Evolutionary conservation across 2,113 vertebrate species (phyloP).

Genomic region (Neodontobutis hainanensis): DNA sequence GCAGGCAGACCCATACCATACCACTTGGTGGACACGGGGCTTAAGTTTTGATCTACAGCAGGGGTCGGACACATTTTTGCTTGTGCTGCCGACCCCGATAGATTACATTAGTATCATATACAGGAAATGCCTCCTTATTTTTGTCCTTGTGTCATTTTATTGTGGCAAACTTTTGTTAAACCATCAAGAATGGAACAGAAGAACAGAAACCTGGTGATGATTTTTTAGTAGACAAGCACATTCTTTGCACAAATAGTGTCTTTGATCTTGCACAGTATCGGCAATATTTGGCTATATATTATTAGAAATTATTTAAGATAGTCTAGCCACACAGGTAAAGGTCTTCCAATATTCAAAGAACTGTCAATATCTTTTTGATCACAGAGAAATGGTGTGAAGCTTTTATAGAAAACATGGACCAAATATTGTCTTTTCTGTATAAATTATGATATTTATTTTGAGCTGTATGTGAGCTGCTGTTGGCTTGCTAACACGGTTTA

Average conservation of each 20-base stretch:
- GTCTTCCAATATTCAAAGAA: constrained; percentile 74
- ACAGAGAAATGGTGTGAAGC: constrained; percentile 49
- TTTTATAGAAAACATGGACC: constrained; percentile 65
- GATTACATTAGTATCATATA: constrained; percentile 39
- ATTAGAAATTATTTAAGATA: constrained; percentile 54
- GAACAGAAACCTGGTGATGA: constrained; percentile 36
- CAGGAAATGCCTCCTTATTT: constrained; percentile 62
- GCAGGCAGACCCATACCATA: neutral
- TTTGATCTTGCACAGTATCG: constrained; percentile 72
- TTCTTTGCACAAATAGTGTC: constrained; percentile 71
- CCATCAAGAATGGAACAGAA: constrained; percentile 18
- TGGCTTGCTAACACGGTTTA: constrained; percentile 25
- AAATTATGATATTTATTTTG: constrained; percentile 37
- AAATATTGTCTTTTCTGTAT: constrained; percentile 52
- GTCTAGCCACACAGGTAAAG: constrained; percentile 57
- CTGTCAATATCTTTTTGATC: constrained; percentile 34
- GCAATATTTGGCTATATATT: constrained; percentile 64
- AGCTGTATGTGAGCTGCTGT: constrained; percentile 30
- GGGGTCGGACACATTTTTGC: constrained; percentile 5
- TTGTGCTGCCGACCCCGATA: neutral
- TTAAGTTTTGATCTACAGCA: constrained; percentile 40
- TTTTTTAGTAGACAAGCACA: constrained; percentile 66
- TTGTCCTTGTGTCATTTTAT: constrained; percentile 69
- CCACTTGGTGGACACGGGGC: neutral
- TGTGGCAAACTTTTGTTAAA: constrained; percentile 63